Percentiles rank a stretch among this genome's conserved stretches.
phyloP scores from a whole-genome alignment of 2,888 invertebrate genomes.

The Lordiphosa andalusiaca region DNA sequence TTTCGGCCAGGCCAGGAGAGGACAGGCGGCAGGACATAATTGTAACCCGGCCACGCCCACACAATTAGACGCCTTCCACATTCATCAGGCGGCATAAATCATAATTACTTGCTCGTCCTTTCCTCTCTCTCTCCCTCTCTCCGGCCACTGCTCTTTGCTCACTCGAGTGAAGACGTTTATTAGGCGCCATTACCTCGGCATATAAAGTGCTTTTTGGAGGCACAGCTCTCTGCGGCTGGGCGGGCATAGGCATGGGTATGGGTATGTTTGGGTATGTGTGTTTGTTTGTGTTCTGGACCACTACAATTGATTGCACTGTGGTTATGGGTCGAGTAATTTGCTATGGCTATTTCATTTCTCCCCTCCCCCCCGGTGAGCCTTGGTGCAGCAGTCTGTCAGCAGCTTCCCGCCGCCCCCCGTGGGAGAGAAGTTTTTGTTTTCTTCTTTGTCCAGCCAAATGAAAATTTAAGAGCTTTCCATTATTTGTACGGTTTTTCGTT shows the following conservation, averaged over 20 bases:
- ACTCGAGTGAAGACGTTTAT: conserved; percentile 67
- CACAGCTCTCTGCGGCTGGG: conserved; percentile 12
- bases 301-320: conserved; percentile 65
- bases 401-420: background rate
- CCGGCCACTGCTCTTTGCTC: conserved; percentile 17
- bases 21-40: conserved; percentile 36
- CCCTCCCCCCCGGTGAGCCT: conserved; percentile 19
- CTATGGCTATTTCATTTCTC: conserved; percentile 39
- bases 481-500: conserved; percentile 42
- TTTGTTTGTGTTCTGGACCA: conserved; percentile 44
- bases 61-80: conserved; percentile 60
- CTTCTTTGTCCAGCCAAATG: conserved; percentile 41
- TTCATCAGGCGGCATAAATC: conserved; percentile 59
- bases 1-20: conserved; percentile 22
- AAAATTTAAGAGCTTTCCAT: conserved; percentile 61
- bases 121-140: background rate
- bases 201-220: conserved; percentile 57
- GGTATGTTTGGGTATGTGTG: background rate
- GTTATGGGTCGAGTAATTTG: conserved; percentile 64
- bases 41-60: conserved; percentile 47
- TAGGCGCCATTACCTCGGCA: conserved; percentile 65
- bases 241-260: background rate
- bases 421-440: conserved; percentile 15
- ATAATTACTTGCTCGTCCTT: conserved; percentile 55
- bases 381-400: conserved; percentile 10